Evolutionary conservation across 2,797 vertebrate genomes (phyloP), one percentile per base, ranked within the genome.

Genomic region (Rhyacichthys aspro): DNA sequence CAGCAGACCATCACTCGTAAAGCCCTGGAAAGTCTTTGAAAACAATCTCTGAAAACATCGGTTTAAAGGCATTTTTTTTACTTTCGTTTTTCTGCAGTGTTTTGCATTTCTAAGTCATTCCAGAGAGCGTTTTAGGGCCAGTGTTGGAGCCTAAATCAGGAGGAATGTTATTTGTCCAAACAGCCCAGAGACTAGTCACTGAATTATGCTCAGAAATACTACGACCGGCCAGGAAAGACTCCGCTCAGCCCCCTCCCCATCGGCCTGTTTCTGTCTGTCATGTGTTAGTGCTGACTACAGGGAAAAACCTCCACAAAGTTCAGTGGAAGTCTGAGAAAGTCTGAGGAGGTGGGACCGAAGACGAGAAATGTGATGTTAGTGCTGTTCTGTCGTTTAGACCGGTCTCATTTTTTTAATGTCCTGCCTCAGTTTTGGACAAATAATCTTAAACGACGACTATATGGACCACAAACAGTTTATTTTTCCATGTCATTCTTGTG

Each of bases 141-240:
- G 58, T 66, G 67, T 61, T 60, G 39, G 63, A 72, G 60, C 62
- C 78, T 75, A 54, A 82, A 84, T 82, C 79, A 65, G 73, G 69
- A 16, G 63, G 71, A 80, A 81, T 85, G 78, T 83, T 85, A 81
- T 77, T 86, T 80, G 65, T 84, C 79, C 72, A 86, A 85, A 80
- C 72, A 85, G 61, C 67, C 9, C 71, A 72, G 71, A 82, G 59
- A 80, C 75, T 63, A 70, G 53, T 67, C 81, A 85, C 73, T 67
- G 78, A 83, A 83, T 88, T 72, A 64, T 73, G 72, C 79, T 17
- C 42, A 84, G 76, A 79, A 81, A 76, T 78, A 74, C 73, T 68
- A 75, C 34, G 17, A 48, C 67, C 61, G 47, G 81, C 78, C 79
- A 84, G 76, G 79, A 83, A 85, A 82, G 71, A 81, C n/a, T 12